Base-by-base conservation (phyloP, 1,140 invertebrate species). In the Papilio xuthus region DNA sequence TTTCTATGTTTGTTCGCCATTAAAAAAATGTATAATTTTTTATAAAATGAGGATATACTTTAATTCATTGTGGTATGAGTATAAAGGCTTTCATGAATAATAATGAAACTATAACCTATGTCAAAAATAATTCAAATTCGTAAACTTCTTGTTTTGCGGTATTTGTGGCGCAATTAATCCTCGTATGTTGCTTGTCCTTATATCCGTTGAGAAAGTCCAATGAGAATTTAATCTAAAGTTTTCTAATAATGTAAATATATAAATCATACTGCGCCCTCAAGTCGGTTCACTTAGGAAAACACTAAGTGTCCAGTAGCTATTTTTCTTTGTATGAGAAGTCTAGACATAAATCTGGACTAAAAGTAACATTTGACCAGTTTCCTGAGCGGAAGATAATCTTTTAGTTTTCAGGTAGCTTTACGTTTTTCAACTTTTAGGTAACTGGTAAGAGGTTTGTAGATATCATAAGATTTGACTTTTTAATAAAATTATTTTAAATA, bases 91-190 rank as follows among this genome's bases (percentile, higher is more conserved):
- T 63, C 23, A 63, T 63, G 28, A 28, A 63, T 63, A 28, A 63
- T 63, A 13, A 63, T 63, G 28, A 67, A 28, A 67, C 60, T 13
- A 67, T 28, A 28, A 4, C 26, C 60, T 32, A 53, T 26, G 56
- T 60, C 56, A 23, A 60, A 60, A 60, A 60, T 60, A 60, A 26
- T 60, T 26, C 56, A 26, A 26, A 60, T 26, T 26, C 20, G 56
- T 26, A 26, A 60, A 60, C 56, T 60, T 60, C 12, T 20, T 67
- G 26, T 28, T 4, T 28, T 67, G 60, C 60, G 23, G 60, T 67
- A 67, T 12, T 28, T 67, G 60, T 28, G 60, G 60, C 12, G 60
- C 26, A 67, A 67, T 67, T 67, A 67, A 67, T 67, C 26, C 23
- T 26, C 56, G 23, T 60, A 60, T 13, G 56, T 60, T 60, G 56